phyloP scores from a whole-genome alignment of 1,140 invertebrate genomes.

The Formica exsecta region DNA sequence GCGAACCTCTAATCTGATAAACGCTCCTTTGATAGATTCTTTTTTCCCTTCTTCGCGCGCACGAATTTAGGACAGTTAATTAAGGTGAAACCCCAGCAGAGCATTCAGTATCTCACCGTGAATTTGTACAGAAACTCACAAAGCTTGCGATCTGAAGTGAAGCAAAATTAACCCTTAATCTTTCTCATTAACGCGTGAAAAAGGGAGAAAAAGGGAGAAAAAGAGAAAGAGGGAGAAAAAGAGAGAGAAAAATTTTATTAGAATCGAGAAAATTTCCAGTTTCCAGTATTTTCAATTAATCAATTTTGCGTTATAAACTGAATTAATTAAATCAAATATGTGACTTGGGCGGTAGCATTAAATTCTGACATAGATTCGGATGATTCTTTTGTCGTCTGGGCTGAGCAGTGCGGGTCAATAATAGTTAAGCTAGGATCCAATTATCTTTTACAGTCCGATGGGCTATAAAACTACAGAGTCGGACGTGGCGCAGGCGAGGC shows the following conservation, averaged over 20 bases:
- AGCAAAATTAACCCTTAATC: slow-evolving; percentile 58
- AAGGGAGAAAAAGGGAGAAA: background rate
- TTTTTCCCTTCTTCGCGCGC: background rate
- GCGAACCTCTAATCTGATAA: slow-evolving; percentile 31
- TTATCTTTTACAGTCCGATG: slow-evolving; percentile 45
- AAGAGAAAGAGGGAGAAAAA: background rate
- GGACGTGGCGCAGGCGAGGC: slow-evolving; percentile 1
- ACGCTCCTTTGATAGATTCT: slow-evolving; percentile 23
- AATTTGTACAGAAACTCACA: slow-evolving; percentile 18
- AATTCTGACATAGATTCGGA: slow-evolving; percentile 11
- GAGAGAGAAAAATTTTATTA: background rate
- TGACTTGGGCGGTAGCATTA: background rate
- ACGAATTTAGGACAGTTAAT: slow-evolving; percentile 55
- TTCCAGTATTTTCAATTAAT: slow-evolving; percentile 43
- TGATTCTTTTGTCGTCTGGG: slow-evolving; percentile 10
- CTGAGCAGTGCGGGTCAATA: slow-evolving; percentile 18
- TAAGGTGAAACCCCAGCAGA: slow-evolving; percentile 55
- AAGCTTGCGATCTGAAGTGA: slow-evolving; percentile 31
- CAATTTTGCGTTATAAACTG: slow-evolving; percentile 1
- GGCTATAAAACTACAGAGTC: slow-evolving; percentile 6
- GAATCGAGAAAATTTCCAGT: slow-evolving; percentile 13
- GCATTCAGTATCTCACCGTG: background rate
- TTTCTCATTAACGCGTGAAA: slow-evolving; percentile 24
- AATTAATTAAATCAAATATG: slow-evolving; percentile 45
- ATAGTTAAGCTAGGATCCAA: slow-evolving; percentile 42